Evolutionary conservation across 30 jellyfish, hydroid and myxozoan species (phyloP).

Genomic region (Hydractinia echinata): DNA sequence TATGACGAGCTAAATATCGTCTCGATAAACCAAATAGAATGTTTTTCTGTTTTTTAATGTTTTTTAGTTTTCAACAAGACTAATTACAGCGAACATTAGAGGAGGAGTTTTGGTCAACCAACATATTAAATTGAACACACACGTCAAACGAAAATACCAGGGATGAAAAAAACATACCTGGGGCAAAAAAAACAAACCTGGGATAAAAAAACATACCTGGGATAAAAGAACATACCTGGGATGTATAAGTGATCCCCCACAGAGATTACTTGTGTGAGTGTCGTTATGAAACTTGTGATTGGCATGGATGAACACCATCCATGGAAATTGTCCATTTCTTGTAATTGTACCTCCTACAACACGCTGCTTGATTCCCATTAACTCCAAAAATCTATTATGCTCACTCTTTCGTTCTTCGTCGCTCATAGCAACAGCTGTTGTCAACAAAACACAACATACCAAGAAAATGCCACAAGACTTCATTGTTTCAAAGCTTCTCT

Average conservation of each 20-base stretch:
- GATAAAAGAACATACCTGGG: neutral
- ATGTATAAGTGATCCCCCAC: conserved; percentile 32
- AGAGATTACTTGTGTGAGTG: conserved; percentile 21
- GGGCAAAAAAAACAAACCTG: too few species aligned
- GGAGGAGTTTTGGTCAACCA: too few species aligned
- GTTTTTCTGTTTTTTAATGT: too few species aligned
- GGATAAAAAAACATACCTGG: neutral
- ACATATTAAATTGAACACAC: too few species aligned
- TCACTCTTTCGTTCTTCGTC: neutral
- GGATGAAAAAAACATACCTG: too few species aligned
- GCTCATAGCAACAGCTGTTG: neutral
- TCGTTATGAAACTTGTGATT: neutral
- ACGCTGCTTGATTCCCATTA: conserved; percentile 9
- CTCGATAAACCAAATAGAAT: too few species aligned
- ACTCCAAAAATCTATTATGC: neutral
- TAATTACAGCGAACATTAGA: too few species aligned
- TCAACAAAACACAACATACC: neutral
- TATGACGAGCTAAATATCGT: too few species aligned
- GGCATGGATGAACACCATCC: conserved; percentile 23
- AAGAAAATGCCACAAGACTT: neutral
- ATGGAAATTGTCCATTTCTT: conserved; percentile 6
- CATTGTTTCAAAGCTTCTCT: neutral
- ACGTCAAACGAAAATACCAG: too few species aligned
- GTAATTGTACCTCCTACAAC: conserved; percentile 16
- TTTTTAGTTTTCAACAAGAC: too few species aligned